A percentile compares a stretch with the other conserved stretches of the same genome.
These are phyloP conservation scores for Meiosimyza platycephala DNA, from an alignment of 2,888 invertebrate genomes.

Conservation along the genomic window DNA sequence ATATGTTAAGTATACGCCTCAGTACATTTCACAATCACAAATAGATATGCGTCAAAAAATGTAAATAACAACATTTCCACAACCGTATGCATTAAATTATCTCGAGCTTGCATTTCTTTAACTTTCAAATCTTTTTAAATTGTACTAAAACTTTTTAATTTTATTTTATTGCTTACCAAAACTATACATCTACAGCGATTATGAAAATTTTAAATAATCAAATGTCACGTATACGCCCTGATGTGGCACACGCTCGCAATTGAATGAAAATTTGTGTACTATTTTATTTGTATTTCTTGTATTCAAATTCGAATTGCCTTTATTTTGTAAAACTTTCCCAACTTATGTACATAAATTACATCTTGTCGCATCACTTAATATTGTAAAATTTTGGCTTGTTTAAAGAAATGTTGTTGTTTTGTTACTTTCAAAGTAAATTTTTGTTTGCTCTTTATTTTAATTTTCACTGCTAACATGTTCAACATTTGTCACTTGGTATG, in stretches of 20 bases:
- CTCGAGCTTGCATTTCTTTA: too few species aligned
- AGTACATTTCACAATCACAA: background rate
- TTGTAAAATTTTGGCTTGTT: background rate
- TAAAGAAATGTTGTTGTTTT: background rate
- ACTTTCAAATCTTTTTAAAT: too few species aligned
- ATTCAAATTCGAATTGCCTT: background rate
- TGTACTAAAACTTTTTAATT: too few species aligned
- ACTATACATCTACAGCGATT: too few species aligned
- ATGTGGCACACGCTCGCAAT: background rate
- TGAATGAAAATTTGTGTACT: background rate
- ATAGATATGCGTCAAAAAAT: too few species aligned
- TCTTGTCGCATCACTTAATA: background rate
- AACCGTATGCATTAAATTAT: too few species aligned
- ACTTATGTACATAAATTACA: background rate
- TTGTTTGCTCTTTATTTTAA: too few species aligned
- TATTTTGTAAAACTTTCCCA: background rate
- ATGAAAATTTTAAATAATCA: background rate
- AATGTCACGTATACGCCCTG: constrained; percentile 20
- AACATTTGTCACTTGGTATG: constrained; percentile 1
- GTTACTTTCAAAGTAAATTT: background rate
- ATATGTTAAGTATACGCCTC: constrained; percentile 11
- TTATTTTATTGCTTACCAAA: too few species aligned
- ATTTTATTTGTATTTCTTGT: background rate
- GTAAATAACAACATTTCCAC: too few species aligned
- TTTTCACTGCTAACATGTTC: background rate